Evolutionary conservation across 2,113 vertebrate genomes (phyloP).

Genomic region (Eretmochelys imbricata): DNA sequence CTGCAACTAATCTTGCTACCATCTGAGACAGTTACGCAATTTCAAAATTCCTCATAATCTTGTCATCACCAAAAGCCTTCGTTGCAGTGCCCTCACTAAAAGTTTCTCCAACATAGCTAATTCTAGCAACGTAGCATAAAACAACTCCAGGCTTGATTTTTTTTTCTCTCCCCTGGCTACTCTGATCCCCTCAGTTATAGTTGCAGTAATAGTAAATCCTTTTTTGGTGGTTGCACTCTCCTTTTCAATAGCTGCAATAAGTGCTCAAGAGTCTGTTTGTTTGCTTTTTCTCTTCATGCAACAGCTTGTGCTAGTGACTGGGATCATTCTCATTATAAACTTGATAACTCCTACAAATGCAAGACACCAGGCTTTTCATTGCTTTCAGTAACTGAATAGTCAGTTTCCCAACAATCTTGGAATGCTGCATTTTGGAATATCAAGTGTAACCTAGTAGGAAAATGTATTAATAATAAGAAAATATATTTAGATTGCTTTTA

Average conservation of each 20-base stretch:
- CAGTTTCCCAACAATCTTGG: not conserved
- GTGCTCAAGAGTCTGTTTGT: fast-evolving
- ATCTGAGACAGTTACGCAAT: not conserved
- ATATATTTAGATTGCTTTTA: not conserved
- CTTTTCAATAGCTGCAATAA: not conserved
- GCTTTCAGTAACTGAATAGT: not conserved
- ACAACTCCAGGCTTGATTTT: not conserved
- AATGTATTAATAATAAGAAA: not conserved
- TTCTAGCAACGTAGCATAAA: not conserved
- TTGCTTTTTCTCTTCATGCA: not conserved
- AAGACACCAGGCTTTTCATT: not conserved
- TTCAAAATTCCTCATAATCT: not conserved
- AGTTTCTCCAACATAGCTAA: not conserved
- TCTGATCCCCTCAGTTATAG: not conserved
- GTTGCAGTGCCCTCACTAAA: not conserved
- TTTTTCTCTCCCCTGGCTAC: not conserved
- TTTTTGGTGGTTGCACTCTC: not conserved
- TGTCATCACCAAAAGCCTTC: not conserved
- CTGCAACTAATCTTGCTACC: not conserved
- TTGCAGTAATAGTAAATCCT: not conserved
- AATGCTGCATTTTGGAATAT: not conserved
- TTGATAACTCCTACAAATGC: not conserved
- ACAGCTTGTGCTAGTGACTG: not conserved
- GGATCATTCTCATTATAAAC: not conserved
- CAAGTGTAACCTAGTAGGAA: not conserved